A percentile compares a stretch with the other conserved stretches of the same genome.
Conservation (phyloP, 2,113 vertebrate genomes). For the Choloepus hoffmanni region DNA sequence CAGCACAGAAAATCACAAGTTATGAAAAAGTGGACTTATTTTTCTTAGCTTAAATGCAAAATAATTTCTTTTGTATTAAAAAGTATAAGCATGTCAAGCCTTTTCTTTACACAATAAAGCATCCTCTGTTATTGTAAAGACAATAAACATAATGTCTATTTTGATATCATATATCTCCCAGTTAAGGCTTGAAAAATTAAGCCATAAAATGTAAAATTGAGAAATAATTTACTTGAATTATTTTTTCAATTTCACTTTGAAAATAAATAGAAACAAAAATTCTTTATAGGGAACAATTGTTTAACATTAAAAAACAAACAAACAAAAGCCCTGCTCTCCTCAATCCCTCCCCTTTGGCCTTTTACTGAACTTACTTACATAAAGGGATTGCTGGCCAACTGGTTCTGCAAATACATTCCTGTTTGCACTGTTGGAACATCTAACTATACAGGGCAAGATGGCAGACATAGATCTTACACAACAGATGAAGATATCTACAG, state of each 20-base stretch:
- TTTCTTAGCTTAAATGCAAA: constrained; percentile 66
- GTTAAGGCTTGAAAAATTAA: constrained; percentile 34
- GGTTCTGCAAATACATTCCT: background rate
- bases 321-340: too few relatives aligned
- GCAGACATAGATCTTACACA: background rate
- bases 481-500: background rate
- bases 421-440: background rate
- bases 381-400: background rate
- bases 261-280: background rate
- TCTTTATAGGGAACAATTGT: background rate
- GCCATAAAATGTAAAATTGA: constrained; percentile 35
- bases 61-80: constrained; percentile 49
- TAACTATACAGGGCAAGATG: background rate
- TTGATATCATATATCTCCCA: background rate
- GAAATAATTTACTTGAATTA: background rate
- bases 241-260: background rate
- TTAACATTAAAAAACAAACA: background rate
- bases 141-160: background rate
- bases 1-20: constrained; percentile 76
- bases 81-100: background rate
- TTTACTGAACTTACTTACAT: background rate
- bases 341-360: background rate
- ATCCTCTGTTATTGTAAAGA: constrained; percentile 39
- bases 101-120: background rate
- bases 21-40: constrained; percentile 76